These are phyloP conservation scores for Thumatha senex DNA, from an alignment of 2,888 invertebrate species.

Conservation along the genomic window DNA sequence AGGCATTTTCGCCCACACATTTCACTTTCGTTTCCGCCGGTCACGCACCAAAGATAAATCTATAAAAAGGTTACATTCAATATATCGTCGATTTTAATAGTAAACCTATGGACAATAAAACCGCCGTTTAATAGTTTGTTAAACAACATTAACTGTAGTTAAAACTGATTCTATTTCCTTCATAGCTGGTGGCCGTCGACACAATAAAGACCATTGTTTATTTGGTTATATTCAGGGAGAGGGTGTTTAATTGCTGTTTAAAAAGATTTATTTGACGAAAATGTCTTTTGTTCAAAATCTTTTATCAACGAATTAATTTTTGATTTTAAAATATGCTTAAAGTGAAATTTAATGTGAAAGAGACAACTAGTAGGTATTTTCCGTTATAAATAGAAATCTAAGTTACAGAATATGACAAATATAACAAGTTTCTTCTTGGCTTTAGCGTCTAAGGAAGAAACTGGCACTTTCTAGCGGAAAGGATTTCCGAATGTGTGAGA, in stretches of 20 bases:
- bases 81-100: slow-evolving; percentile 21
- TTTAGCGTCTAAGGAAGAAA: too few relatives aligned
- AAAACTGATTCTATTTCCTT: slow-evolving; percentile 16
- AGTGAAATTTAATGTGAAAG: too few relatives aligned
- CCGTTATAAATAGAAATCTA: too few relatives aligned
- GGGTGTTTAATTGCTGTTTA: not conserved
- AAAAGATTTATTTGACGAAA: not conserved
- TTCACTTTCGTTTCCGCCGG: slow-evolving; percentile 9
- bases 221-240: not conserved
- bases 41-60: slow-evolving; percentile 28
- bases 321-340: too few relatives aligned
- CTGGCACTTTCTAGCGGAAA: too few relatives aligned
- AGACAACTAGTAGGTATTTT: too few relatives aligned
- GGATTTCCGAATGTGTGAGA: too few relatives aligned
- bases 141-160: slow-evolving; percentile 17
- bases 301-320: too few relatives aligned
- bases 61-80: slow-evolving; percentile 33
- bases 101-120: slow-evolving; percentile 33
- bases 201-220: not conserved
- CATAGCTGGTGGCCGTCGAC: slow-evolving; percentile 16
- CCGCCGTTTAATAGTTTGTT: slow-evolving; percentile 20
- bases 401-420: too few relatives aligned
- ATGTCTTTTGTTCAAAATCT: too few relatives aligned
- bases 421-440: too few relatives aligned
- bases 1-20: slow-evolving; percentile 7